A percentile compares a stretch with the other conserved stretches of the same genome.
These are phyloP conservation scores for Dendronephthya gigantea DNA, from an alignment of 64 coral and sea anemone genomes.

Conservation along the genomic window DNA sequence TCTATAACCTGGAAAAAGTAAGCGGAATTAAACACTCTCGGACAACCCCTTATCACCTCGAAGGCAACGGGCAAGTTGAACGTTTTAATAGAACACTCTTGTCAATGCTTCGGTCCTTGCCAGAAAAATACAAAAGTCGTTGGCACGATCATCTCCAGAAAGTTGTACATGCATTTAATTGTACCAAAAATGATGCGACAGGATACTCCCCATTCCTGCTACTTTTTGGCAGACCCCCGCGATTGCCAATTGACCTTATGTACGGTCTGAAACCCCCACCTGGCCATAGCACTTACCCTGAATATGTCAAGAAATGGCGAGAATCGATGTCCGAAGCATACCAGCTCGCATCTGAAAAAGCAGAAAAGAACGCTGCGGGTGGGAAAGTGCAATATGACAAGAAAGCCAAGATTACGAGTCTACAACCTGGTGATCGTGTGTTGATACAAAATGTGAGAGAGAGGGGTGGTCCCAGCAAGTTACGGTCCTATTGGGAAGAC, in stretches of 20 bases:
- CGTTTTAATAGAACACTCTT: not conserved
- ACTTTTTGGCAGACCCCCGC: not conserved
- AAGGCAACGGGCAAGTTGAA: not conserved
- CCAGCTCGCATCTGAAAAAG: not conserved
- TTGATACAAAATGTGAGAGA: constrained; percentile 15
- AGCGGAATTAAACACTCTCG: not conserved
- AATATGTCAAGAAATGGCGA: constrained; percentile 3
- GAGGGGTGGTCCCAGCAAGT: constrained; percentile 16
- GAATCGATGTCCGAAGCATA: not conserved
- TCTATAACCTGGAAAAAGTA: not conserved
- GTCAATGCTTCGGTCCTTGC: not conserved
- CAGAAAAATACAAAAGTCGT: not conserved
- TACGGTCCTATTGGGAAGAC: constrained; percentile 28
- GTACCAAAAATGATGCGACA: not conserved
- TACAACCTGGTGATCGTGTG: constrained; percentile 23
- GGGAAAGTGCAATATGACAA: constrained; percentile 19
- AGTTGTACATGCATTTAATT: not conserved
- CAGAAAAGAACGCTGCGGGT: not conserved
- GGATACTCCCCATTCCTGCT: not conserved
- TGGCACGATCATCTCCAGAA: not conserved
- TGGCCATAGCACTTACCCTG: not conserved
- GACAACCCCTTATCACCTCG: not conserved
- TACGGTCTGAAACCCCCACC: not conserved
- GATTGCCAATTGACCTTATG: not conserved
- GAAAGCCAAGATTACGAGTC: not conserved